phyloP scores from a whole-genome alignment of 1,140 invertebrate species.

The Aphelinus certus region DNA sequence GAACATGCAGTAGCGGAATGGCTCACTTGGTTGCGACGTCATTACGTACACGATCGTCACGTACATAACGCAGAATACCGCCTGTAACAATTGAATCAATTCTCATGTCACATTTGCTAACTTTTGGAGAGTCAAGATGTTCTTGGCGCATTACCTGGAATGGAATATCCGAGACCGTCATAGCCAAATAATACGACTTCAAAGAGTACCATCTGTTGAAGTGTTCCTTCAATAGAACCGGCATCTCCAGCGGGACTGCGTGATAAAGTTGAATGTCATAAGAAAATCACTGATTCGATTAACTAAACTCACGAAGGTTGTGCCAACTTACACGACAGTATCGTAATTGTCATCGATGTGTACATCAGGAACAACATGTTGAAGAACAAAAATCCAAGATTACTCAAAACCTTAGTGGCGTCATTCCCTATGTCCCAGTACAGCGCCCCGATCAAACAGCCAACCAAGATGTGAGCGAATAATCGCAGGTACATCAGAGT shows the following conservation, averaged over 20 bases:
- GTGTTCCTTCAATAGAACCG: slow-evolving; percentile 93
- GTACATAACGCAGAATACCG: slow-evolving; percentile 91
- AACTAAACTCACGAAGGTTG: too few relatives aligned
- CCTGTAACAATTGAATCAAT: slow-evolving; percentile 66
- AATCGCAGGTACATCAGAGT: slow-evolving; percentile 93
- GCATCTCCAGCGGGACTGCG: slow-evolving; percentile 93
- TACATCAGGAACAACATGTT: slow-evolving; percentile 99
- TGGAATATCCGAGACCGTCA: slow-evolving; percentile 94
- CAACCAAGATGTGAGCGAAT: slow-evolving; percentile 91
- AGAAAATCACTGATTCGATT: too few relatives aligned
- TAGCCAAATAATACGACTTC: slow-evolving; percentile 94
- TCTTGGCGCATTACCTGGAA: slow-evolving; percentile 80
- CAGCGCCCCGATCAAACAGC: slow-evolving; percentile 89
- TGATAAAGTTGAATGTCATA: not conserved
- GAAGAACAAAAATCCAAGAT: slow-evolving; percentile 96
- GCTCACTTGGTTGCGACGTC: slow-evolving; percentile 90
- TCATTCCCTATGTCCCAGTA: slow-evolving; percentile 95
- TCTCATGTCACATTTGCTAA: too few relatives aligned
- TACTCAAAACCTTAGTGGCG: slow-evolving; percentile 93
- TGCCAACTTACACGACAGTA: slow-evolving; percentile 83
- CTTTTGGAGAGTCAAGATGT: too few relatives aligned
- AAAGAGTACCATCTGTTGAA: slow-evolving; percentile 98
- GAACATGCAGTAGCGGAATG: slow-evolving; percentile 88
- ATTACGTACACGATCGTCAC: slow-evolving; percentile 94
- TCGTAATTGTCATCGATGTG: slow-evolving; percentile 97